These are phyloP conservation scores for Rhinoderma darwinii DNA, from an alignment of 2,113 vertebrate species.

Conservation along the genomic window DNA sequence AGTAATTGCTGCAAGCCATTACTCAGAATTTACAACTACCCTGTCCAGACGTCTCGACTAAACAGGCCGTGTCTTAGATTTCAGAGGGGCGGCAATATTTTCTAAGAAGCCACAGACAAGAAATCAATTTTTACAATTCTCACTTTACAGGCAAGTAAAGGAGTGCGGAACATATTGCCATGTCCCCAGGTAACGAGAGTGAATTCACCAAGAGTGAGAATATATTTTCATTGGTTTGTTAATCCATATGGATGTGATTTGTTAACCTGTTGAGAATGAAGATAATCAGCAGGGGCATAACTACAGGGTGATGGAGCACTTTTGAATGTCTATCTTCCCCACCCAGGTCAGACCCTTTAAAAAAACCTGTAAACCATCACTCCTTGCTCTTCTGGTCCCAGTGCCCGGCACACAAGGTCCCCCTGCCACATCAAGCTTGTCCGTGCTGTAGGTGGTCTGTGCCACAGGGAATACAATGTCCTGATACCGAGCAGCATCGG, in stretches of 20 bases:
- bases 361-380: no score
- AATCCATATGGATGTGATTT: background rate
- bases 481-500: no score
- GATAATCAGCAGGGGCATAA: no score
- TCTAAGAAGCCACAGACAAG: conserved; percentile 11
- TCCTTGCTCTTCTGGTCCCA: no score
- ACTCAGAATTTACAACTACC: conserved; percentile 22
- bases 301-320: no score
- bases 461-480: no score
- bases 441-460: no score
- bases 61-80: conserved; percentile 21
- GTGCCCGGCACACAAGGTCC: no score
- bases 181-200: background rate
- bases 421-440: no score
- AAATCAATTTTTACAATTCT: conserved; percentile 41
- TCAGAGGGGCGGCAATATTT: conserved; percentile 43
- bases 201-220: conserved; percentile 16
- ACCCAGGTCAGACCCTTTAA: no score
- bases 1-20: conserved; percentile 34
- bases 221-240: background rate
- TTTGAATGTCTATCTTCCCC: no score
- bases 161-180: background rate
- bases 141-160: conserved; percentile 3
- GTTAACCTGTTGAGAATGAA: background rate
- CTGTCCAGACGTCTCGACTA: conserved; percentile 22